Evolutionary conservation across 2,113 vertebrate genomes (phyloP).

Genomic region (Vireo altiloquus): DNA sequence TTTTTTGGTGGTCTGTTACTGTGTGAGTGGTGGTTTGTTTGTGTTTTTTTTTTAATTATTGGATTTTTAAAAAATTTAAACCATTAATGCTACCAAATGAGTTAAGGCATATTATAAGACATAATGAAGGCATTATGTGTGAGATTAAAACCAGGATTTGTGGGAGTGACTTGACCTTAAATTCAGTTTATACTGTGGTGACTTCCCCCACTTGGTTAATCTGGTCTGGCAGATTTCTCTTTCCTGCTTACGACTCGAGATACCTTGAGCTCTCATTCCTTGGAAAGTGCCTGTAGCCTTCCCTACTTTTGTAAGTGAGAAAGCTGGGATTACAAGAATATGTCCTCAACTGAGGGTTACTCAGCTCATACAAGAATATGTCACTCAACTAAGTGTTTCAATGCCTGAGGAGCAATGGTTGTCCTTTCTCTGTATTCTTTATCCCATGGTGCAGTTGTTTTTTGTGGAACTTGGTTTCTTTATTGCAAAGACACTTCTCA

Average conservation of each 20-base stretch:
- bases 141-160: conserved; percentile 30
- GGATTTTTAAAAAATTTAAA: not conserved
- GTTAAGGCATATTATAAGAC: not conserved
- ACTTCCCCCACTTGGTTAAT: not conserved
- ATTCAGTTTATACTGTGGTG: not conserved
- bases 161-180: conserved; percentile 15
- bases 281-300: not conserved
- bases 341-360: not conserved
- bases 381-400: not conserved
- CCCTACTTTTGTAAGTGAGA: not conserved
- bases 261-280: not conserved
- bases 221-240: conserved; percentile 8
- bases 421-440: not conserved
- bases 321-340: not conserved
- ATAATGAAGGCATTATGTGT: not conserved
- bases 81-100: not conserved
- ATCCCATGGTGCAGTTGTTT: not conserved
- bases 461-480: not conserved
- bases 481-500: not conserved
- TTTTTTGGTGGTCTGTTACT: not conserved
- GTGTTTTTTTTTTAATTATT: not conserved
- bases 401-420: not conserved
- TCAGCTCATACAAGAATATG: not conserved
- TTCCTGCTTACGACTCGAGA: not conserved
- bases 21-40: not conserved